Evolutionary conservation across 2,797 vertebrate genomes (phyloP), one percentile per base, ranked within the genome.

Genomic region (Poecilia picta): DNA sequence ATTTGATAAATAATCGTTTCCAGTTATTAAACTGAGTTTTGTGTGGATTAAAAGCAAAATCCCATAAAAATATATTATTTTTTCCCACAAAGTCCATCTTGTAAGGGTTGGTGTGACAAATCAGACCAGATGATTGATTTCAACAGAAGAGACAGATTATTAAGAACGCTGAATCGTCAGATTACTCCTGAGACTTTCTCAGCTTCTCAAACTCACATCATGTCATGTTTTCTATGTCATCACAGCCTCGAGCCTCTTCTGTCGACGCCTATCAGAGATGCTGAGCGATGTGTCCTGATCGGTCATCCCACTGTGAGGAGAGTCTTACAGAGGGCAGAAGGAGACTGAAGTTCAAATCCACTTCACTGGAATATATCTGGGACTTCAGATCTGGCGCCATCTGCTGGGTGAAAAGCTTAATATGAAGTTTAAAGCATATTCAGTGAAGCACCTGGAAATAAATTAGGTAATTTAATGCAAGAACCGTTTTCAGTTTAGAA

Each of bases 201-300:
- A 84, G 83, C 75, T 62, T 78, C 73, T 86, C 71, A 78, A 39
- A 31, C 77, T 82, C 62, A 79, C 47, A 53, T 82, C 45, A 41
- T 83, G 81, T 85, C 77, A 77, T 39, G 64, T 80, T 80, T 80
- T 73, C 77, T 75, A 53, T 23, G 31, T 76, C 78, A 82, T 68
- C 47, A 53, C 51, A 49, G 88, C 90, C 89, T 70, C 18, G 28
- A 87, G 88, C 84, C 41, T 77, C 66, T 55, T 36, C 89, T 88
- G 88, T 88, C 89, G 53, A 36, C 12, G 74, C 43, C 62, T 66
- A 8, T 64, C 4, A 39, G 36, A 74, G 53, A 71, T 39, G n/a
- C 16, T 76, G n/a, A 85, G 66, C 68, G 71, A 66, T 55, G 73
- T 66, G 76, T 64, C 72, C 73, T 72, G 74, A 49, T 78, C 49